These are phyloP conservation scores for Molanna angustata DNA, from an alignment of 2,888 invertebrate genomes.

Conservation along the genomic window DNA sequence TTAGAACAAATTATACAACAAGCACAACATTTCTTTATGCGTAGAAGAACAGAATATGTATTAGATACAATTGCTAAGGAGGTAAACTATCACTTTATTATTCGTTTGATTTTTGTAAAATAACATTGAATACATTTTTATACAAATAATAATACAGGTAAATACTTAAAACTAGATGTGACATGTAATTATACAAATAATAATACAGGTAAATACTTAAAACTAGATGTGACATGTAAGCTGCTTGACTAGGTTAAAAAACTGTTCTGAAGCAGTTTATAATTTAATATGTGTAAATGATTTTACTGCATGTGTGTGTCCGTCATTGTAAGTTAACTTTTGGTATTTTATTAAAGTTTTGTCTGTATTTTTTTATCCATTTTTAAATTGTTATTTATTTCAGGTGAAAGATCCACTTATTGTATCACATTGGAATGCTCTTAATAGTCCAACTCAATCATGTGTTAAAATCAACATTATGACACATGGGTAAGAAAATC, in stretches of 20 bases:
- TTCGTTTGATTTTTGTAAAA: neutral
- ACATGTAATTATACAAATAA: too few relatives aligned
- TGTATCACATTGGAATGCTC: constrained; percentile 93
- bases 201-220: too few relatives aligned
- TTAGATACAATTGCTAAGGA: constrained; percentile 90
- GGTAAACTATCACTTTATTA: constrained; percentile 38
- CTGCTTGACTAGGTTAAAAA: too few relatives aligned
- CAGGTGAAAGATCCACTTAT: constrained; percentile 90
- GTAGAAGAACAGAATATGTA: constrained; percentile 87
- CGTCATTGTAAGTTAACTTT: too few relatives aligned
- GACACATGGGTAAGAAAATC: constrained; percentile 80
- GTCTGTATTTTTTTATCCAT: neutral
- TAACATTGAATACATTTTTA: too few relatives aligned
- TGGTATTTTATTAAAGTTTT: too few relatives aligned
- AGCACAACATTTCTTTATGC: constrained; percentile 92
- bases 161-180: too few relatives aligned
- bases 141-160: too few relatives aligned
- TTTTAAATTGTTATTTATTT: constrained; percentile 9
- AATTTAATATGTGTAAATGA: too few relatives aligned
- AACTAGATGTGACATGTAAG: too few relatives aligned
- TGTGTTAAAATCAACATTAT: constrained; percentile 93
- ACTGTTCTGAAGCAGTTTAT: too few relatives aligned
- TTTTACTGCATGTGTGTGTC: too few relatives aligned
- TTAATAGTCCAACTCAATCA: constrained; percentile 92
- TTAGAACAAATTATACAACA: constrained; percentile 95